Percentiles rank a stretch among this genome's conserved stretches.
phyloP scores from a whole-genome alignment of 2,797 vertebrate species.

The Epinephelus malabaricus region DNA sequence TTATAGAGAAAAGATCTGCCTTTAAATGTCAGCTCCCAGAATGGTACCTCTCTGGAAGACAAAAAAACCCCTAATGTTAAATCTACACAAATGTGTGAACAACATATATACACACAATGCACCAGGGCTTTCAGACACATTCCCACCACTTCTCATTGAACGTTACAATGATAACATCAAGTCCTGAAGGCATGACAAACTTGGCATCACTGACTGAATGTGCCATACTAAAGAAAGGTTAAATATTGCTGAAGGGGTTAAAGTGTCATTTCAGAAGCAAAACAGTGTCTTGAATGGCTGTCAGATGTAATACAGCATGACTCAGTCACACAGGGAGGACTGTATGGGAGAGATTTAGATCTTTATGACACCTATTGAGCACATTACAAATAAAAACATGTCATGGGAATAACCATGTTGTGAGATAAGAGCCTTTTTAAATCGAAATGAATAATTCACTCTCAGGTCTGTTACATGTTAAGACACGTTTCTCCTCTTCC shows the following conservation, averaged over 20 bases:
- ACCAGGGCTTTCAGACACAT: neutral
- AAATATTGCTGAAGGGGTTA: conserved; percentile 10
- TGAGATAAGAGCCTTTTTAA: neutral
- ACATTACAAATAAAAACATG: neutral
- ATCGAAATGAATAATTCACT: too few species aligned
- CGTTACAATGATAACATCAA: neutral
- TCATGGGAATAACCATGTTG: neutral
- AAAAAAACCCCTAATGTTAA: neutral
- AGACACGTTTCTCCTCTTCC: conserved; percentile 4
- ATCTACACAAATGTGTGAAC: neutral
- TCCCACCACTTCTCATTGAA: neutral
- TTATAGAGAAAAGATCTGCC: conserved; percentile 92
- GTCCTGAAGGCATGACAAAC: conserved; percentile 5
- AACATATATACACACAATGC: neutral
- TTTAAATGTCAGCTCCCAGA: conserved; percentile 91
- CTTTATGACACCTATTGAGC: neutral
- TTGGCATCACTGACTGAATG: conserved; percentile 22
- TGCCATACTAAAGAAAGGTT: conserved; percentile 25
- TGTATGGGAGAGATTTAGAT: neutral
- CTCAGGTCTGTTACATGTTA: conserved; percentile 8
- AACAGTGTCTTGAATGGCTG: conserved; percentile 2
- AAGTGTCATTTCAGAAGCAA: conserved; percentile 10
- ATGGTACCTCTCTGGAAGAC: conserved; percentile 83
- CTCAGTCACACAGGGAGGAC: conserved; percentile 1
- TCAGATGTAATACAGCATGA: conserved; percentile 6